Conservation (phyloP, 1,140 invertebrate genomes). For the Aphelenchoides avenae region DNA sequence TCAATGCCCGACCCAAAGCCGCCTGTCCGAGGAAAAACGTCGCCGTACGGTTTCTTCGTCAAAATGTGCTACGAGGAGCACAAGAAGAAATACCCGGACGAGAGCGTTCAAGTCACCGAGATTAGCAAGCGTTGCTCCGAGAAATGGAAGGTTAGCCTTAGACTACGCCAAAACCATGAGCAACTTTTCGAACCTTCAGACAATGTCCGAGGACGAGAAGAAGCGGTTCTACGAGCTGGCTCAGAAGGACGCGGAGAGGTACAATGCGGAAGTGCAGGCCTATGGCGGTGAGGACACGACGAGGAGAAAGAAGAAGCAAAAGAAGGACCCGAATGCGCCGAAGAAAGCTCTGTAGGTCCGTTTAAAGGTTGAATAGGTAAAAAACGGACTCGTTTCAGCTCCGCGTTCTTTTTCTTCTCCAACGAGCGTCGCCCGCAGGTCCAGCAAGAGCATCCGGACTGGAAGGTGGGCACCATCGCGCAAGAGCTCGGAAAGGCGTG, state of each 20-base stretch:
- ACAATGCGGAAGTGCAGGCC: slow-evolving; percentile 88
- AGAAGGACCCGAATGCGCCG: slow-evolving; percentile 96
- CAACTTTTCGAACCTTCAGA: slow-evolving; percentile 62
- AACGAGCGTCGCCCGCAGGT: slow-evolving; percentile 91
- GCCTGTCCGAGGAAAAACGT: slow-evolving; percentile 80
- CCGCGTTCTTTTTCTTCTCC: slow-evolving; percentile 99
- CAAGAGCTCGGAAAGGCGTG: slow-evolving; percentile 93
- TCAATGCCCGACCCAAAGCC: too few species aligned
- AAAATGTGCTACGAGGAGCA: slow-evolving; percentile 85
- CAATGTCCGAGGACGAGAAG: slow-evolving; percentile 97
- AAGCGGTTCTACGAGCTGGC: slow-evolving; percentile 97
- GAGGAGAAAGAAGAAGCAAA: slow-evolving; percentile 71
- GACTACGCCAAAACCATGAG: neutral
- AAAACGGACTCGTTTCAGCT: slow-evolving; percentile 61
- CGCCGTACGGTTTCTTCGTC: slow-evolving; percentile 97
- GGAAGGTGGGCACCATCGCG: slow-evolving; percentile 90
- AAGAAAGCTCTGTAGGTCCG: slow-evolving; percentile 78
- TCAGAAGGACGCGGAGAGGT: slow-evolving; percentile 90
- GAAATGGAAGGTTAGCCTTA: slow-evolving; percentile 75
- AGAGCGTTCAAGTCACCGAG: slow-evolving; percentile 93
- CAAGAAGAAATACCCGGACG: slow-evolving; percentile 97
- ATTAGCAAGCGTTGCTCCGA: slow-evolving; percentile 98
- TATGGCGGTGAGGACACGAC: slow-evolving; percentile 79
- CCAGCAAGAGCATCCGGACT: slow-evolving; percentile 83
- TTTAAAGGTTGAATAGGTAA: neutral